A percentile compares a stretch with the other conserved stretches of the same genome.
Conservation (phyloP, 2,797 vertebrate species). For the Danio choprae region DNA sequence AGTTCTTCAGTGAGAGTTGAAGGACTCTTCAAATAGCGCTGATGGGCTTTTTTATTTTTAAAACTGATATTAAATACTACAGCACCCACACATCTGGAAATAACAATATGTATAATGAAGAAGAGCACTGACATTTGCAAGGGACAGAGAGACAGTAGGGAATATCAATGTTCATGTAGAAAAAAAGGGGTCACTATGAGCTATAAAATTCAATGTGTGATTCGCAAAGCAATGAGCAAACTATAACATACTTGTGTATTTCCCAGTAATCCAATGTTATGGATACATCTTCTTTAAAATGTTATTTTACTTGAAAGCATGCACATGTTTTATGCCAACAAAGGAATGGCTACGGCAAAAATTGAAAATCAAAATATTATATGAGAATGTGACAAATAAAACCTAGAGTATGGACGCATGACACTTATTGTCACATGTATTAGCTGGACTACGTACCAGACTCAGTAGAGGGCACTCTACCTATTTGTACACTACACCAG, state of each 20-base stretch:
- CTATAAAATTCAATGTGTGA: neutral
- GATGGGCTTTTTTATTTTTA: no score
- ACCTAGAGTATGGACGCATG: no score
- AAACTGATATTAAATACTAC: neutral
- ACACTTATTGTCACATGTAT: no score
- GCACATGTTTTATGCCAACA: no score
- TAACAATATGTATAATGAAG: neutral
- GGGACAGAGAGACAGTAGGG: neutral
- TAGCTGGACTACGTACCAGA: no score
- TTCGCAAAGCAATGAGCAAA: neutral
- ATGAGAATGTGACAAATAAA: no score
- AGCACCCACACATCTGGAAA: neutral
- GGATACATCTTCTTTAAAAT: neutral
- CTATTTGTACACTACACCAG: no score
- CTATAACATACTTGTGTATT: neutral
- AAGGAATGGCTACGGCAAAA: no score
- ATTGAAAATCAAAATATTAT: no score
- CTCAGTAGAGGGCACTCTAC: no score
- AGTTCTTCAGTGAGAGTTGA: neutral
- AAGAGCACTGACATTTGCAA: neutral
- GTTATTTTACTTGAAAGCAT: no score
- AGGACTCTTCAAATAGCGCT: neutral
- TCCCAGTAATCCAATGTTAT: neutral
- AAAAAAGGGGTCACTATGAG: neutral
- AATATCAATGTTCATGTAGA: neutral